A percentile compares a stretch with the other conserved stretches of the same genome.
phyloP scores from a whole-genome alignment of 2,888 invertebrate species.

The Meiosimyza platycephala region DNA sequence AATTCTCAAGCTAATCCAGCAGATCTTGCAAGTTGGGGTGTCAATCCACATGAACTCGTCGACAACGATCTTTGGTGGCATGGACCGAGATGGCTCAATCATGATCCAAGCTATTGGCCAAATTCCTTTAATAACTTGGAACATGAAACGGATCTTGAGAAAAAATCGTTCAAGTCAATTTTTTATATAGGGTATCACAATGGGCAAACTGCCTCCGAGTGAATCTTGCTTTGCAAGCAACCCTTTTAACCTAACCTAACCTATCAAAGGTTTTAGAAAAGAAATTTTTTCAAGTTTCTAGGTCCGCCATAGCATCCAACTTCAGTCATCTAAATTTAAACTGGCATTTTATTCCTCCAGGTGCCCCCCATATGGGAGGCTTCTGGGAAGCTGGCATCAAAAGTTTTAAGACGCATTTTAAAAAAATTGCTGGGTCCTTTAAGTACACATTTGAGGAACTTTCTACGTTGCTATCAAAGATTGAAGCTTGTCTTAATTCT shows the following conservation, averaged over 20 bases:
- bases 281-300: conserved; percentile 28
- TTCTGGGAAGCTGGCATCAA: conserved; percentile 39
- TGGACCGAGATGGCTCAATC: background rate
- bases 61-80: background rate
- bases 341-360: conserved; percentile 41
- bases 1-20: background rate
- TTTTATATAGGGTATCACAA: background rate
- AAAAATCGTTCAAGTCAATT: background rate
- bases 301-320: background rate
- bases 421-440: conserved; percentile 26
- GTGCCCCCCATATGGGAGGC: conserved; percentile 29
- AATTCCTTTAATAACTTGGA: background rate
- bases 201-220: conserved; percentile 29
- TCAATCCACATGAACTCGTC: background rate
- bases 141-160: background rate
- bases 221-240: too few relatives aligned
- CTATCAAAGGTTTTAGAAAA: conserved; percentile 22
- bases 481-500: conserved; percentile 30
- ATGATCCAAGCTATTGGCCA: background rate
- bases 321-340: background rate
- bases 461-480: conserved; percentile 28
- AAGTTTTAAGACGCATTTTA: conserved; percentile 38
- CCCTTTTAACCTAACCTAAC: too few relatives aligned
- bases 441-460: conserved; percentile 40
- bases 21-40: background rate